Base-by-base conservation (phyloP, 2,797 vertebrate genomes). In the Sebastes ruberrimus region DNA sequence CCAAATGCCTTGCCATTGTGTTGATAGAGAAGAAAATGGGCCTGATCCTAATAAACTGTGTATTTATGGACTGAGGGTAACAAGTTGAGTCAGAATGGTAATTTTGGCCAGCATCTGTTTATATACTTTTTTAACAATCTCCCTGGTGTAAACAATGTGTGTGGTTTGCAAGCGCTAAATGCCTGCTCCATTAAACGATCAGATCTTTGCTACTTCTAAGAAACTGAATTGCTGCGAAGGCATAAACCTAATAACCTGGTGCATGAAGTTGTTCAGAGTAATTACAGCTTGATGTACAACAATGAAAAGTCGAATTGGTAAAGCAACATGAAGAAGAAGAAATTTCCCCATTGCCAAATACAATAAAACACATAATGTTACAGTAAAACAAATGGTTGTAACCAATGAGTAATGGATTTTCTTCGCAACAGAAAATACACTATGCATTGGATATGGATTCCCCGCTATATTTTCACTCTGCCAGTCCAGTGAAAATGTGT, bases 21-120 rank as follows among this genome's bases (percentile, higher is more conserved):
- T 81, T 87, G 86, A 84, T 86, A 77, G 67, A 85, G 82, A 66
- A 80, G 85, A 84, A 89, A 89, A 88, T 81, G 76, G 77, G 57
- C 80, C 81, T 72, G 74, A 67, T 89, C 67, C 78, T 89, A 87
- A 86, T 87, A 84, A 88, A 84, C 77, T 52, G 69, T 80, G 73
- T 87, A 83, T 91, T 92, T 89, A 90, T 84, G 81, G 83, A 74
- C 75, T 80, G 61, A 76, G 75, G 78, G 72, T 81, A 82, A 83
- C 86, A 85, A 80, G 82, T 72, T 86, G 80, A 80, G 79, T 76
- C 83, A 74, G 75, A 85, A 78, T 74, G 73, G 84, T 79, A 63
- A 88, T 89, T 86, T 84, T 78, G 81, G 79, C 73, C 67, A 60
- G 61, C 53, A 73, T 70, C 59, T 88, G 79, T 92, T 91, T 92